A percentile compares a stretch with the other conserved stretches of the same genome.
Evolutionary conservation across 2,888 invertebrate species (phyloP).

Genomic region (Drosophila limbata): DNA sequence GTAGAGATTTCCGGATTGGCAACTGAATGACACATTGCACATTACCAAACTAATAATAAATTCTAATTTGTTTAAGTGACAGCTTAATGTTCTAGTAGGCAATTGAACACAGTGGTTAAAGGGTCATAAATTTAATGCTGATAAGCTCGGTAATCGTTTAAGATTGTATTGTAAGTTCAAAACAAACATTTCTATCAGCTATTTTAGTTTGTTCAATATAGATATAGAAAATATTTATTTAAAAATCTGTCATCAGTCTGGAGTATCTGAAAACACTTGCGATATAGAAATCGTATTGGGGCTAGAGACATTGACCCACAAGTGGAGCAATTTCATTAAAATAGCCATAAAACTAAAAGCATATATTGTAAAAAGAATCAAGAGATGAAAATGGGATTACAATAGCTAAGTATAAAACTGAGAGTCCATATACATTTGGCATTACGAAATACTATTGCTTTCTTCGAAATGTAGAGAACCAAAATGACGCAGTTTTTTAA

Average conservation of each 20-base stretch:
- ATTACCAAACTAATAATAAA: constrained; percentile 7
- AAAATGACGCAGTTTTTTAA: constrained; percentile 24
- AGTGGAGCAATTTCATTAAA: constrained; percentile 25
- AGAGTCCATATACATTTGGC: constrained; percentile 1
- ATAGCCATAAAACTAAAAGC: constrained; percentile 39
- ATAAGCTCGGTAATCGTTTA: constrained; percentile 13
- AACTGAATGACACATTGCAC: constrained; percentile 1
- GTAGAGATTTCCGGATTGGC: constrained; percentile 12
- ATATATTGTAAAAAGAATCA: constrained; percentile 13
- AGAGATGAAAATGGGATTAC: constrained; percentile 20
- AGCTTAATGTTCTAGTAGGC: constrained; percentile 16
- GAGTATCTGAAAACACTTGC: constrained; percentile 9
- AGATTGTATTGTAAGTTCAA: constrained; percentile 6
- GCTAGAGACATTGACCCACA: constrained; percentile 20
- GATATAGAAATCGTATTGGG: constrained; percentile 7
- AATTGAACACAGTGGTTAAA: constrained; percentile 9
- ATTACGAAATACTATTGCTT: constrained; percentile 14
- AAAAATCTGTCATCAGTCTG: constrained; percentile 11
- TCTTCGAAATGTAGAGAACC: background rate
- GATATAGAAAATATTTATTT: constrained; percentile 10
- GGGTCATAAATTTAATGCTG: constrained; percentile 10
- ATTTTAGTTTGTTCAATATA: background rate
- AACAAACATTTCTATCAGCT: constrained; percentile 6
- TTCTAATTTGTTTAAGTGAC: constrained; percentile 10
- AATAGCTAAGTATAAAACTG: constrained; percentile 21